A percentile compares a stretch with the other conserved stretches of the same genome.
Conservation (phyloP, 1,140 invertebrate genomes). For the Oryctes rhinoceros region DNA sequence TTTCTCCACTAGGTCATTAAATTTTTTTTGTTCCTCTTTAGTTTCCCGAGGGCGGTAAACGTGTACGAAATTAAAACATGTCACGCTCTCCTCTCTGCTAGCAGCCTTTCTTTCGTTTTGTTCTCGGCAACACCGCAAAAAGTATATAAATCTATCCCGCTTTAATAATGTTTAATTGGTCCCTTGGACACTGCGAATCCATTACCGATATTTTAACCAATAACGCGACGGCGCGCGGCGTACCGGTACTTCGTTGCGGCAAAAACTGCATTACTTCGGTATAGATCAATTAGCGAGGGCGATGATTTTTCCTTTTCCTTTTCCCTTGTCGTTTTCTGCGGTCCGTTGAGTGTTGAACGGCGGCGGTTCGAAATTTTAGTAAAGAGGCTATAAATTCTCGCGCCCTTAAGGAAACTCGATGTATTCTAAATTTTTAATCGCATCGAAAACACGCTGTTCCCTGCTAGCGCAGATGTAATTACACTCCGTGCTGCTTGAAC, state of each 20-base stretch:
- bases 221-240: neutral
- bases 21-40: slow-evolving; percentile 11
- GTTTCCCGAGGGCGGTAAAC: neutral
- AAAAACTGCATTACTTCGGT: slow-evolving; percentile 34
- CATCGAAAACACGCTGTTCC: neutral
- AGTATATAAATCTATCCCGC: slow-evolving; percentile 28
- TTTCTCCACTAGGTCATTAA: slow-evolving; percentile 13
- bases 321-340: neutral
- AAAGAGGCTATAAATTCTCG: slow-evolving; percentile 7
- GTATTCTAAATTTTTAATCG: slow-evolving; percentile 35
- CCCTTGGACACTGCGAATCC: slow-evolving; percentile 6
- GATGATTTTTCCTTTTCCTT: neutral
- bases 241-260: neutral
- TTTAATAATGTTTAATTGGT: slow-evolving; percentile 39
- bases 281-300: slow-evolving; percentile 36
- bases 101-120: neutral
- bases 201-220: slow-evolving; percentile 35
- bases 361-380: neutral
- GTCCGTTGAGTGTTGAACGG: too few relatives aligned
- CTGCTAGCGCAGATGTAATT: slow-evolving; percentile 14
- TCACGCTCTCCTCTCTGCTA: neutral
- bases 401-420: neutral
- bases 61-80: neutral
- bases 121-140: neutral
- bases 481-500: neutral